Base-by-base conservation (phyloP, 2,797 vertebrate species). In the Phrynocephalus guinanensis region DNA sequence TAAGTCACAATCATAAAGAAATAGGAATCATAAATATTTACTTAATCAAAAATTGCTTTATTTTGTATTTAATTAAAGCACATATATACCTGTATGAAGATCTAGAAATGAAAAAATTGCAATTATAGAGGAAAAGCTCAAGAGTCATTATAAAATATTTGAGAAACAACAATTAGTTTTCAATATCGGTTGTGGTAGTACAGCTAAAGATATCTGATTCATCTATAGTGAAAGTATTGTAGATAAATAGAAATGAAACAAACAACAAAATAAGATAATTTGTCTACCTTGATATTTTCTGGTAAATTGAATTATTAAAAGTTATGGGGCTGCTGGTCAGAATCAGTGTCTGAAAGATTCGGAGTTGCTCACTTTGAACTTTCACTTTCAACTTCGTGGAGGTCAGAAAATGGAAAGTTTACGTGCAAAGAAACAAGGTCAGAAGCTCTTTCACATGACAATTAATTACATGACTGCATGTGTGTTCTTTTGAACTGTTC, bases 331-430 rank as follows among this genome's bases (percentile, higher is more conserved):
- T 28, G 1, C 30, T 70, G 38, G 38, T 44, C 30, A 56, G 24
- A 56, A 79, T 71, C 26, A 3, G 15, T 80, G 52, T 33, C 24
- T 63, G 30, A 33, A 71, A 60, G 30, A 38, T 71, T 77, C 33
- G 67, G 26, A 80, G 33, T 28, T 73, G 50, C 9, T 60, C 60
- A 73, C 80, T 86, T 33, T 80, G 78, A 68, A 75, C 26, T 81
- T 81, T 66, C 18, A 50, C 33, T 80, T 80, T 79, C 18, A 73
- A 6, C 56, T 75, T 73, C 52, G 50, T 50, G 26, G 38, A n/a
- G 6, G 63, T 81, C 24, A 81, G 33, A 38, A 73, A 72, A 13
- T 66, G 20, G 20, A 66, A 80, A 50, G 6, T 30, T 84, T 75
- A 13, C 20, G 52, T 20, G 50, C 56, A 33, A 10, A 9, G 56